These are phyloP conservation scores for Drosophila lacertosa DNA, from an alignment of 1,140 invertebrate genomes.

Conservation along the genomic window DNA sequence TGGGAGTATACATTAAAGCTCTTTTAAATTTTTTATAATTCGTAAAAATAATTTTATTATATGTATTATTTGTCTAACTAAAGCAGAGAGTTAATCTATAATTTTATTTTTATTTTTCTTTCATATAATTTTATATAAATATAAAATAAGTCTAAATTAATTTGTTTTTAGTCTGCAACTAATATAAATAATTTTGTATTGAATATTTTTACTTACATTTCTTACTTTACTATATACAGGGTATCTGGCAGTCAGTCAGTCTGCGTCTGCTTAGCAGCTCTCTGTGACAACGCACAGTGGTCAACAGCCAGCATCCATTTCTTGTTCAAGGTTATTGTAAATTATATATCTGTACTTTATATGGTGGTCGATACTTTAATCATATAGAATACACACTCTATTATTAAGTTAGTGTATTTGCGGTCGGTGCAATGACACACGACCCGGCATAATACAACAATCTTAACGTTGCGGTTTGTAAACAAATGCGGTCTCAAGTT, in stretches of 20 bases:
- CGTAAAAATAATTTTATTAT: too few relatives aligned
- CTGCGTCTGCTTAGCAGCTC: background rate
- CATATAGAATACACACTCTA: conserved; percentile 3
- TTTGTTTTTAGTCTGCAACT: too few relatives aligned
- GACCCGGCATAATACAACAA: conserved; percentile 8
- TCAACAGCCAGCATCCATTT: background rate
- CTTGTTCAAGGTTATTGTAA: background rate
- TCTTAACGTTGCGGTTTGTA: background rate
- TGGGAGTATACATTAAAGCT: too few relatives aligned
- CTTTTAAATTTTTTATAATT: too few relatives aligned
- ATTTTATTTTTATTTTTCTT: too few relatives aligned
- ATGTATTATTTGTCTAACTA: too few relatives aligned
- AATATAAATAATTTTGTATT: too few relatives aligned
- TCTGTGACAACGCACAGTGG: conserved; percentile 35
- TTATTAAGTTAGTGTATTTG: background rate
- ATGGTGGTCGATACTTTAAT: background rate
- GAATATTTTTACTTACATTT: too few relatives aligned
- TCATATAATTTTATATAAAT: too few relatives aligned
- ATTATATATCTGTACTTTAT: conserved; percentile 4
- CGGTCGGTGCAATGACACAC: background rate
- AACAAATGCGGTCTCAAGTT: background rate
- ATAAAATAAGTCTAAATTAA: too few relatives aligned
- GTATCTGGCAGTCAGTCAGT: background rate
- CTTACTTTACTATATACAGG: background rate
- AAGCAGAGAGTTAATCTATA: too few relatives aligned